Percentiles rank a stretch among this genome's conserved stretches.
phyloP scores from a whole-genome alignment of 2,888 invertebrate genomes.

The Drosophila yooni region DNA sequence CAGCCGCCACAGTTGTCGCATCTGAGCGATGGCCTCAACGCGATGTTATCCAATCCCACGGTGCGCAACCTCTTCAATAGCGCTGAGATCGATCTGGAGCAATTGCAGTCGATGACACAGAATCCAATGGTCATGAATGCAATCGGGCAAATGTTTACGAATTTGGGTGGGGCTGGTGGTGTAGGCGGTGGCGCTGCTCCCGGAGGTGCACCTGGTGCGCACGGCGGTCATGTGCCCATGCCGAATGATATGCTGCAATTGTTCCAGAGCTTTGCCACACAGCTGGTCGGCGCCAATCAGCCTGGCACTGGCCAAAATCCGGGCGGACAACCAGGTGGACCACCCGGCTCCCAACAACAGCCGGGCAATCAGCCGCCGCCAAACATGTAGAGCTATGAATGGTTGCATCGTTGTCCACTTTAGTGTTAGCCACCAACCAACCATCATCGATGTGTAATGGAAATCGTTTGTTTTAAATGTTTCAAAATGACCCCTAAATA shows the following conservation, averaged over 20 bases:
- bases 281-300: conserved; percentile 61
- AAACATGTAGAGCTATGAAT: conserved; percentile 46
- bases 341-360: conserved; percentile 45
- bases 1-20: conserved; percentile 68
- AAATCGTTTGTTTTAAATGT: conserved; percentile 56
- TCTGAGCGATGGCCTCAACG: conserved; percentile 76
- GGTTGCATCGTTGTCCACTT: conserved; percentile 2
- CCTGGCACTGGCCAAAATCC: conserved; percentile 33
- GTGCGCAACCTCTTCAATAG: conserved; percentile 78
- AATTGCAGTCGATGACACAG: conserved; percentile 78
- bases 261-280: conserved; percentile 80
- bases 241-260: conserved; percentile 79
- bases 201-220: conserved; percentile 21
- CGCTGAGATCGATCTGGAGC: conserved; percentile 79
- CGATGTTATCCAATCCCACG: conserved; percentile 80
- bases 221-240: conserved; percentile 48
- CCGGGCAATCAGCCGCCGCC: conserved; percentile 76
- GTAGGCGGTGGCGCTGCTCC: conserved; percentile 23
- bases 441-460: conserved; percentile 23
- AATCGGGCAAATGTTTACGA: conserved; percentile 73
- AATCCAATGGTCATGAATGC: conserved; percentile 79
- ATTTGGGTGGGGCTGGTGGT: conserved; percentile 51
- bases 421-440: conserved; percentile 22
- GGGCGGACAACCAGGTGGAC: conserved; percentile 39
- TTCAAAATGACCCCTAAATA: conserved; percentile 49